Evolutionary conservation across 2,113 vertebrate species (phyloP), one percentile per base, ranked within the genome.

Genomic region (Meles meles): DNA sequence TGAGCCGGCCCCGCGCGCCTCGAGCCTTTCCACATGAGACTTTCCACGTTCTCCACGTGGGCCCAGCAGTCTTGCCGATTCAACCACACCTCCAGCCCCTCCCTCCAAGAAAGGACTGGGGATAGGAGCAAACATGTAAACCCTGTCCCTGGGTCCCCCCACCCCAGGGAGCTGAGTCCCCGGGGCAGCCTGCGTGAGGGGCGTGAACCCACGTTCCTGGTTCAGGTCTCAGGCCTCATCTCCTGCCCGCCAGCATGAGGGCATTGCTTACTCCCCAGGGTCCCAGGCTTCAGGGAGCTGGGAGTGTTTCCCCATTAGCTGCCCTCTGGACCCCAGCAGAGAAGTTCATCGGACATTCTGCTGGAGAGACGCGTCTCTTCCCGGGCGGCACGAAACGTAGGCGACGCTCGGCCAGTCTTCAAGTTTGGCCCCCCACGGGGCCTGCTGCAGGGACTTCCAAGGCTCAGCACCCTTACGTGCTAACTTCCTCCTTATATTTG

Each of bases 291-390:
- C 34, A 1, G 1, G 34, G 44, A 13, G 74, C 47, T 20, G 10
- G 0, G 5, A 0, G 4, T 29, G 3, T 31, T n/a, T 39, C 29
- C 21, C 7, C 0, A 25, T 6, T 57, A 1, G 5, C 49, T 14
- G 23, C 42, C 17, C 61, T 31, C 2, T 3, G 7, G 14, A 4
- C 29, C 25, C 25, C 27, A 1, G 69, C 42, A 7, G 31, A 7
- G 76, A 6, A 10, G 3, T 3, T 63, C 29, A 31, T 9, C 6
- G 0, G 1, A 7, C 55, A 29, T 3, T 34, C 81, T 37, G 81
- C 42, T 4, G 3, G 20, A 17, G 81, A 42, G 37, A n/a, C 0
- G 10, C 5, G 39, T 83, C 42, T 39, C 29, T 52, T 7, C n/a
- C 80, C 18, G 39, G 27, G 57, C 0, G 5, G 83, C 25, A 23